These are phyloP conservation scores for Spizella passerina DNA, from an alignment of 2,797 vertebrate genomes.

Conservation along the genomic window DNA sequence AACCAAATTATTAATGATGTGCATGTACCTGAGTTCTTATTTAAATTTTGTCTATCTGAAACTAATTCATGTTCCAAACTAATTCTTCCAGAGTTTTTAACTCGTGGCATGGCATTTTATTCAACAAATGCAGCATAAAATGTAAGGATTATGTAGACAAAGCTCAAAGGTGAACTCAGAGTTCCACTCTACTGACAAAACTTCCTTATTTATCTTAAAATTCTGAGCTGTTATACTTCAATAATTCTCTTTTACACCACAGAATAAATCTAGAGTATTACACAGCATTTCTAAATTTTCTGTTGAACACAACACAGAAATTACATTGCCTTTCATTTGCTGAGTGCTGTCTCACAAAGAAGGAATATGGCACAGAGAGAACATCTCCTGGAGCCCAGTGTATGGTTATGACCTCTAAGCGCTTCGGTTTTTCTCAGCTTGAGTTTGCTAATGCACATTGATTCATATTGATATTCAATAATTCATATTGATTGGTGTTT, in stretches of 20 bases:
- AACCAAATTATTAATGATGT: background rate
- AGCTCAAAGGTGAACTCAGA: background rate
- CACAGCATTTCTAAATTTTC: background rate
- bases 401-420: background rate
- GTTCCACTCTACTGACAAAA: background rate
- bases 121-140: conserved; percentile 9
- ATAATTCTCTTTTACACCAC: background rate
- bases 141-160: background rate
- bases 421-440: background rate
- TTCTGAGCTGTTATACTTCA: background rate
- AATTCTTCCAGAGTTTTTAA: background rate
- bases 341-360: background rate
- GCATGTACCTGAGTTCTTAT: background rate
- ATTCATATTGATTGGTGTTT: background rate
- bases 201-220: background rate
- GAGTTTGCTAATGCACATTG: background rate
- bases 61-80: background rate
- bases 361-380: background rate
- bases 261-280: background rate
- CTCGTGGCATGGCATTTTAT: background rate
- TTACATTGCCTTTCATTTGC: background rate
- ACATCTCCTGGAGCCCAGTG: background rate
- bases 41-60: background rate
- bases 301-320: background rate
- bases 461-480: background rate